A percentile compares a stretch with the other conserved stretches of the same genome.
Evolutionary conservation across 2,888 invertebrate genomes (phyloP).

Genomic region (Protodeltote pygarga): DNA sequence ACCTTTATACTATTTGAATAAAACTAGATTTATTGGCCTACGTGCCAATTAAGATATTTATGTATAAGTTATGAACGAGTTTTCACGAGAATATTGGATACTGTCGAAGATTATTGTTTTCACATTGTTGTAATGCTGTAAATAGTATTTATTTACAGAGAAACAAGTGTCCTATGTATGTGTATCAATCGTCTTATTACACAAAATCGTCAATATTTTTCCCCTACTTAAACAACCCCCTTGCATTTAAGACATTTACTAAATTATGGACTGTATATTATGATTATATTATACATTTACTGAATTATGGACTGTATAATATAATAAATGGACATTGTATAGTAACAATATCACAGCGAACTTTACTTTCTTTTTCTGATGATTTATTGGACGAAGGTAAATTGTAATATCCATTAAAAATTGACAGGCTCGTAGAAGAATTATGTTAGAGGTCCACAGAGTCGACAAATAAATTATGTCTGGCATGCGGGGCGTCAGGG

Average conservation of each 20-base stretch:
- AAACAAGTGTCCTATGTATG: too few relatives aligned
- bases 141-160: too few relatives aligned
- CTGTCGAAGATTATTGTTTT: too few relatives aligned
- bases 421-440: conserved; percentile 56
- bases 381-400: conserved; percentile 42
- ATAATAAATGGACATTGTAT: conserved; percentile 17
- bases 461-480: conserved; percentile 63
- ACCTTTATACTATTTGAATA: conserved; percentile 25
- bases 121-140: too few relatives aligned
- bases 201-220: too few relatives aligned
- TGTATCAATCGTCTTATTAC: too few relatives aligned
- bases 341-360: conserved; percentile 9
- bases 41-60: conserved; percentile 1
- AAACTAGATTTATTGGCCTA: conserved; percentile 25
- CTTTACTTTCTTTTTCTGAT: conserved; percentile 21
- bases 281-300: background rate
- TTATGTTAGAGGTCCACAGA: conserved; percentile 54
- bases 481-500: conserved; percentile 52
- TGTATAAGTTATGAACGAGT: too few relatives aligned
- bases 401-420: conserved; percentile 56
- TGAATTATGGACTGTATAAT: conserved; percentile 21
- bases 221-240: conserved; percentile 10
- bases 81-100: too few relatives aligned
- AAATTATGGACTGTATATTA: conserved; percentile 19
- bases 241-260: conserved; percentile 14